Base-by-base conservation (phyloP, 2,113 vertebrate species). In the Irena cyanogastra region DNA sequence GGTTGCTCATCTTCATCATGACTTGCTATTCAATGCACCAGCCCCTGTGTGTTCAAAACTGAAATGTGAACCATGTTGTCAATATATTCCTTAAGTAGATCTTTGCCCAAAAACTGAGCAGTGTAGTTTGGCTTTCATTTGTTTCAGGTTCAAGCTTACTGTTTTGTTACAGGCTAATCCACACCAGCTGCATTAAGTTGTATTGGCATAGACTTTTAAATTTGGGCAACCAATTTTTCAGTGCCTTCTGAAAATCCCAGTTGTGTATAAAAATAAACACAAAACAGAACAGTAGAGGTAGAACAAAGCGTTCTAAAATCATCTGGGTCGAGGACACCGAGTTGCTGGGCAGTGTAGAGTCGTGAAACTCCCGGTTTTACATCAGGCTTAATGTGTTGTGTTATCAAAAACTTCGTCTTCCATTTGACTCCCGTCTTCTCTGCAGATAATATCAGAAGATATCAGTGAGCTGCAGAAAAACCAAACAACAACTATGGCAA, bases 391-490 rank as follows among this genome's bases (percentile, higher is more conserved):
- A 50, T 0, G 0, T n/a, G 8, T 69, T 79, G 27, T 63, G 16
- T 50, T 93, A 28, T 0, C 27, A 76, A 19, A 85, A 88, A 90
- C 24, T 72, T 19, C 28, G 22, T 14, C 17, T 68, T 71, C 16
- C 21, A 41, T 3, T 11, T 78, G 23, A 37, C 18, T 81, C 20
- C 10, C 5, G 12, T 85, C 56, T 94, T 65, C 70, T 84, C 70
- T 53, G 72, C 90, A 99, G 99, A 99, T 99, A 52, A 99, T 99
- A 97, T 98, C 99, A 39, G 99, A 98, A 96, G 99, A 99, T 96
- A 99, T 99, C 95, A 99, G 98, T 53, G 99, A 99, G 64, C 98
- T 99, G 78, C 99, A 99, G 97, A 99, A 99, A 98, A 99, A 99
- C 97, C 99, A 99, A 96, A 99, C 99, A 0, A 99, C 99, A 52